Evolutionary conservation across 1,140 invertebrate genomes (phyloP).

Genomic region (Parasteatoda tepidariorum): DNA sequence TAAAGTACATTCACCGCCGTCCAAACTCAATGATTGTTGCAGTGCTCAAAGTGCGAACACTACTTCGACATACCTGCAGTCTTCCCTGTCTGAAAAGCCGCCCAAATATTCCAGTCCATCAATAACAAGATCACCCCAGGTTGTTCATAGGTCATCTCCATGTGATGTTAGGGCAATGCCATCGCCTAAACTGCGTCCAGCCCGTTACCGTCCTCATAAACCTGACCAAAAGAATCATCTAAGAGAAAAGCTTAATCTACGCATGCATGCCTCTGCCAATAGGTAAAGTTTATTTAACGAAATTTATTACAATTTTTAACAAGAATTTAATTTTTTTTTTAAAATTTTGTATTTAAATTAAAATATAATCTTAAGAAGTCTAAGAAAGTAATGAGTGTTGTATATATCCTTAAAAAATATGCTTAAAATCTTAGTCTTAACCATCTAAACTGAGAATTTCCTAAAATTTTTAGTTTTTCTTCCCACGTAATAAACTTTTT

Average conservation of each 20-base stretch:
- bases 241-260: slow-evolving; percentile 10
- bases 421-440: too few relatives aligned
- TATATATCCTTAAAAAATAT: too few relatives aligned
- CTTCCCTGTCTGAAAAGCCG: slow-evolving; percentile 28
- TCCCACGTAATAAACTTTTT: too few relatives aligned
- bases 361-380: too few relatives aligned
- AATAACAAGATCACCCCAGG: slow-evolving; percentile 17
- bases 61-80: slow-evolving; percentile 60
- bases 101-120: slow-evolving; percentile 16
- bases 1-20: not conserved
- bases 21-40: slow-evolving; percentile 61
- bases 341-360: too few relatives aligned
- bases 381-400: too few relatives aligned
- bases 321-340: too few relatives aligned
- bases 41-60: slow-evolving; percentile 65
- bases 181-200: slow-evolving; percentile 38
- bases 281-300: not conserved
- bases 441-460: too few relatives aligned
- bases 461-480: too few relatives aligned
- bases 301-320: not conserved
- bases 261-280: slow-evolving; percentile 53
- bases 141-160: slow-evolving; percentile 5
- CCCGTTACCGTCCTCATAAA: slow-evolving; percentile 13
- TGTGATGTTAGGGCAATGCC: slow-evolving; percentile 30
- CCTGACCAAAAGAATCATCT: slow-evolving; percentile 38